phyloP scores from a whole-genome alignment of 2,113 vertebrate species.

The Anseranas semipalmata region DNA sequence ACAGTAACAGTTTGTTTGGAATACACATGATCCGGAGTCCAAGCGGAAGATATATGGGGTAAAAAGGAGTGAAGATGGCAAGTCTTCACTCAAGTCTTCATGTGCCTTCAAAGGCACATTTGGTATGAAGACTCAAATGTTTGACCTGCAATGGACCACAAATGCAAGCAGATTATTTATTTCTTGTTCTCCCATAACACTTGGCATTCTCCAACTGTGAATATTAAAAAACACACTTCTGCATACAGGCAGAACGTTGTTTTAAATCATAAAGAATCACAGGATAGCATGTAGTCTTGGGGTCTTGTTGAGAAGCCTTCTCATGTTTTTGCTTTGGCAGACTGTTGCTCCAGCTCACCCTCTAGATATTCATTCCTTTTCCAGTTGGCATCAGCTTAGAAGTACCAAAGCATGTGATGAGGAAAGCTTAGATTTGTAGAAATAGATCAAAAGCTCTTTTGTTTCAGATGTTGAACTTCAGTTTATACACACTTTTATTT shows the following conservation, averaged over 20 bases:
- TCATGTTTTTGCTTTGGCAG: not conserved
- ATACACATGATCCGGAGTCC: not conserved
- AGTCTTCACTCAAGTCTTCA: too few species aligned
- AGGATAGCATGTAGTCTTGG: not conserved
- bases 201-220: not conserved
- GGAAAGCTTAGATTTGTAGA: slow-evolving; percentile 22
- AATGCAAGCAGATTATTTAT: not conserved
- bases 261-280: not conserved
- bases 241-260: not conserved
- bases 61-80: not conserved
- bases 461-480: not conserved
- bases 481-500: not conserved
- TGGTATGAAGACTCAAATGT: not conserved
- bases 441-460: not conserved
- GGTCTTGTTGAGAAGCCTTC: not conserved
- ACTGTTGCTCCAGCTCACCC: not conserved
- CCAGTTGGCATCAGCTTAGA: slow-evolving; percentile 2
- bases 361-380: slow-evolving; percentile 15
- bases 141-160: not conserved
- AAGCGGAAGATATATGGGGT: not conserved
- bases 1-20: not conserved
- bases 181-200: not conserved
- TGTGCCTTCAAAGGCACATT: not conserved
- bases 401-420: not conserved
- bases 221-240: not conserved